These are phyloP conservation scores for Anguilla japonica DNA, from an alignment of 2,113 vertebrate genomes.

Conservation along the genomic window DNA sequence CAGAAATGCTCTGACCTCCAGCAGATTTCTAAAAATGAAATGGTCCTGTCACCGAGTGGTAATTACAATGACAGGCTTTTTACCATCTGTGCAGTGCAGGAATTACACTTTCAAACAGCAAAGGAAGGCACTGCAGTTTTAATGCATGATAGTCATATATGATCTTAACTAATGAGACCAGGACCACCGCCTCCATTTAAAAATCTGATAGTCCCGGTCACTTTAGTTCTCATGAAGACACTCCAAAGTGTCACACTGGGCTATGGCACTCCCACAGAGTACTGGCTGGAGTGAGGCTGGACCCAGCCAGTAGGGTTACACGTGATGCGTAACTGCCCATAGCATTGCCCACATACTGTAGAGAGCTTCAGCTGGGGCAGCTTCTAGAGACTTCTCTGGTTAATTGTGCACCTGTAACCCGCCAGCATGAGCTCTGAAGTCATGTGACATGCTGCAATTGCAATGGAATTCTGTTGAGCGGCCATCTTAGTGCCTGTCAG, in stretches of 20 bases:
- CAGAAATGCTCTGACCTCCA: neutral
- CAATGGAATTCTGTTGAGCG: too few relatives aligned
- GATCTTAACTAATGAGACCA: neutral
- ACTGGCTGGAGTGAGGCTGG: too few relatives aligned
- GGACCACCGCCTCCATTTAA: neutral
- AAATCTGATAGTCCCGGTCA: neutral
- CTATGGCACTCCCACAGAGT: too few relatives aligned
- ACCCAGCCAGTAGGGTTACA: too few relatives aligned
- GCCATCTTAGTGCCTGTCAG: too few relatives aligned
- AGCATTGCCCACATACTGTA: too few relatives aligned
- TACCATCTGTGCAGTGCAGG: neutral
- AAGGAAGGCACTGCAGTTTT: neutral
- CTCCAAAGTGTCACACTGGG: too few relatives aligned
- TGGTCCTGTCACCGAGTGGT: neutral
- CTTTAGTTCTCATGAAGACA: too few relatives aligned
- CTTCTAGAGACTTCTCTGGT: neutral
- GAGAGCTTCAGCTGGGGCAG: too few relatives aligned
- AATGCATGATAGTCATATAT: neutral
- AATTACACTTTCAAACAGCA: conserved; percentile 2
- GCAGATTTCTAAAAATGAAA: neutral
- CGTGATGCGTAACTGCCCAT: too few relatives aligned
- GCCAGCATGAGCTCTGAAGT: too few relatives aligned
- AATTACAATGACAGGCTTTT: neutral
- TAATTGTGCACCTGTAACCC: neutral
- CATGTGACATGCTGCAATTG: too few relatives aligned